A percentile compares a stretch with the other conserved stretches of the same genome.
Conservation (phyloP, 2,797 vertebrate genomes). For the Microhierax caerulescens region DNA sequence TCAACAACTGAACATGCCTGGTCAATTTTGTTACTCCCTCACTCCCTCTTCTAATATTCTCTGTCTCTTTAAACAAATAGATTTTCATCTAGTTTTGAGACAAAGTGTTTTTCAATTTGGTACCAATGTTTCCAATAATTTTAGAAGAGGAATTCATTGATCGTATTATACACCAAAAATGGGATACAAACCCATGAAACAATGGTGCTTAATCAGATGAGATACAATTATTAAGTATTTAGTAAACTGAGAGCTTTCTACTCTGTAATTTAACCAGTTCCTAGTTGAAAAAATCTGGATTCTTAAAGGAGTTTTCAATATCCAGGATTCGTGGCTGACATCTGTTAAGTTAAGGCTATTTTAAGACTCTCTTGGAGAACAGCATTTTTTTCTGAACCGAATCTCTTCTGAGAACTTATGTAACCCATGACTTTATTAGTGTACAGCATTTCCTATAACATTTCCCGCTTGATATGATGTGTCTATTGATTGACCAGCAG, state of each 20-base stretch:
- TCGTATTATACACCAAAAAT: not conserved
- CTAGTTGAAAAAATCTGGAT: not conserved
- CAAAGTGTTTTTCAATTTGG: not conserved
- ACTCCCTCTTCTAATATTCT: not conserved
- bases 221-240: not conserved
- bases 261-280: not conserved
- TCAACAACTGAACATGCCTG: not conserved
- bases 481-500: not conserved
- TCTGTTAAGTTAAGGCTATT: not conserved
- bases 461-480: not conserved
- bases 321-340: not conserved
- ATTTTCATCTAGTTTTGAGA: not conserved
- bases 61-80: not conserved
- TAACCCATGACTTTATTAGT: not conserved
- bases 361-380: not conserved
- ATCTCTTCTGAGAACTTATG: not conserved
- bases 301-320: not conserved
- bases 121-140: not conserved
- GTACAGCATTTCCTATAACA: not conserved
- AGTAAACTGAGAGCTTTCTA: not conserved
- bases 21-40: not conserved
- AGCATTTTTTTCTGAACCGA: not conserved
- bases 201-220: not conserved
- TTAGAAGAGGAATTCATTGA: not conserved
- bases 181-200: not conserved